Evolutionary conservation across 2,797 vertebrate genomes (phyloP), one percentile per base, ranked within the genome.

Genomic region (Acridotheres tristis): DNA sequence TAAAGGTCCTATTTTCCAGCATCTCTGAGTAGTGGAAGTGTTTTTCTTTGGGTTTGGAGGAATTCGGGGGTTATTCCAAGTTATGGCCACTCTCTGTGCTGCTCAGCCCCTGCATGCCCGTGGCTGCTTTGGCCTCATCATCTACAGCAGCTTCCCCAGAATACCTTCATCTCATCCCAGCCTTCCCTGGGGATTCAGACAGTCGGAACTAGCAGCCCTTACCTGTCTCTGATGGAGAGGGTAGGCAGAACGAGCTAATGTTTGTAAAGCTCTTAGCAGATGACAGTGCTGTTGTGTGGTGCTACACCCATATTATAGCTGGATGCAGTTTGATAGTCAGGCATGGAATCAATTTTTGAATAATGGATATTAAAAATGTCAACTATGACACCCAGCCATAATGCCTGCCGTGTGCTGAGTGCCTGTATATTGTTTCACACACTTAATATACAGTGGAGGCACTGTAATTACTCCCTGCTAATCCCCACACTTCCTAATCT

Each of bases 291-390:
- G 93, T 91, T 96, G 86, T 94, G 91, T 72, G 62, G 58, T 61
- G 42, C 93, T 96, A 87, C 76, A 94, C 85, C 95, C 82, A 82
- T 16, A 74, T 89, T 92, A 90, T 68, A 54, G 83, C 87, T 66
- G 93, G 93, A 68, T 96, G 96, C 87, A 54, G 92, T 87, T 92
- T 97, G 97, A 97, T 92, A 94, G 96, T 97, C 97, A 97, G 93
- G 96, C 96, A 97, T 97, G 93, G 96, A 97, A 97, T 97, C 95
- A 96, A 94, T 96, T 96, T 96, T 96, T 97, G 96, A 97, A 97
- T 97, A 97, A 97, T 95, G 96, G 96, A 96, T 97, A 93, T 95
- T 97, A 94, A 90, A 97, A 96, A 91, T 1, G 10, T 95, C 96
- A 95, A 66, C 93, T 88, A 7, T 97, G 96, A 96, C 95, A 97